Evolutionary conservation across 1,140 invertebrate genomes (phyloP).

Genomic region (Leptinotarsa undecemlineata): DNA sequence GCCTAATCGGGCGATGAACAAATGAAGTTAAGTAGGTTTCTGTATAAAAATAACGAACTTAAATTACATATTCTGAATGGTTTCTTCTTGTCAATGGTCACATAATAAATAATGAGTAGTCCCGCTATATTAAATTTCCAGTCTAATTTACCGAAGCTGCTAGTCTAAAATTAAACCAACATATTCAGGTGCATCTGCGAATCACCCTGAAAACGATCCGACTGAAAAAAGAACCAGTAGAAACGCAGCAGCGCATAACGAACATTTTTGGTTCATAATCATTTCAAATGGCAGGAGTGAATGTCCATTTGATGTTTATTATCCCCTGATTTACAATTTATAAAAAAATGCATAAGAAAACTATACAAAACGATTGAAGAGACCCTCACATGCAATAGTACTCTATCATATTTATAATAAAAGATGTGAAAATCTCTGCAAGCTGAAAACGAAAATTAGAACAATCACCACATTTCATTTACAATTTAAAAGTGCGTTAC

Average conservation of each 20-base stretch:
- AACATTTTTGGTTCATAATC: not conserved
- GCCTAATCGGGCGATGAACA: not conserved
- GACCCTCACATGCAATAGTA: conserved; percentile 43
- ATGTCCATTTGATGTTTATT: not conserved
- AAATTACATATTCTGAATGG: conserved; percentile 15
- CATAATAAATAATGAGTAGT: conserved; percentile 1
- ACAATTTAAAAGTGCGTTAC: conserved; percentile 24
- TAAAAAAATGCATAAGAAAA: conserved; percentile 44
- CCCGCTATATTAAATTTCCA: conserved; percentile 39
- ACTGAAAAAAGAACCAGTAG: conserved; percentile 14
- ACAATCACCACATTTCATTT: conserved; percentile 35
- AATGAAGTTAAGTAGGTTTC: conserved; percentile 14
- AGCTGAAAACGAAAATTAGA: conserved; percentile 29
- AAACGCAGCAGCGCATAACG: not conserved
- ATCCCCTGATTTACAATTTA: conserved; percentile 30
- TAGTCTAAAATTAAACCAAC: conserved; percentile 33
- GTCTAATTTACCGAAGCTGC: conserved; percentile 46
- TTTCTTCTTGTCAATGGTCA: not conserved
- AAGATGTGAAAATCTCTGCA: conserved; percentile 42
- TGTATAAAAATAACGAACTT: conserved; percentile 44
- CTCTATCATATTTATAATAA: conserved; percentile 47
- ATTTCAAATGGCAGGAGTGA: not conserved
- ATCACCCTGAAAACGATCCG: conserved; percentile 33
- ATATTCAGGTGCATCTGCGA: not conserved
- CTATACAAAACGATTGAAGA: conserved; percentile 45